Percentiles rank a stretch among this genome's conserved stretches.
Evolutionary conservation across 2,797 vertebrate species (phyloP).

Genomic region (Diplodus sargus): DNA sequence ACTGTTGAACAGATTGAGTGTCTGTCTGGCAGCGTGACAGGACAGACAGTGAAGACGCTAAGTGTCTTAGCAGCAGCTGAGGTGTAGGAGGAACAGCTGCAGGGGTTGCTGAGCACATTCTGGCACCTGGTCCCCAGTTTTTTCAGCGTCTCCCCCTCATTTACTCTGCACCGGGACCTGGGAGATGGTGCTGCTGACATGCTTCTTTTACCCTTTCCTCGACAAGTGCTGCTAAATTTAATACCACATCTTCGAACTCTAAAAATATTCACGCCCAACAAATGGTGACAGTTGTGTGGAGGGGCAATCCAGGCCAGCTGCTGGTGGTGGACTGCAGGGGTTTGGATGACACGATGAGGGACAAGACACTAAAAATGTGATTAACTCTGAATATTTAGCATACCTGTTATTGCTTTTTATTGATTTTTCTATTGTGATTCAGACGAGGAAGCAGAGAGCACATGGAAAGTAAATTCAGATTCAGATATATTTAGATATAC

Average conservation of each 20-base stretch:
- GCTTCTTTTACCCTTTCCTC: conserved; percentile 66
- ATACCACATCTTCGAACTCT: conserved; percentile 76
- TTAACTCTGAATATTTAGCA: conserved; percentile 19
- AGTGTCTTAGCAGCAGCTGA: conserved; percentile 74
- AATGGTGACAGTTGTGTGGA: conserved; percentile 69
- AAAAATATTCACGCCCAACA: conserved; percentile 83
- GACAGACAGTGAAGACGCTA: conserved; percentile 46
- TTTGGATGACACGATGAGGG: conserved; percentile 46
- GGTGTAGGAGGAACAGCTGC: conserved; percentile 73
- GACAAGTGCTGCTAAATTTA: conserved; percentile 82
- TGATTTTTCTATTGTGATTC: background rate
- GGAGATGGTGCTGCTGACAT: conserved; percentile 68
- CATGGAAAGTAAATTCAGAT: no score
- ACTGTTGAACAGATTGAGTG: conserved; percentile 41
- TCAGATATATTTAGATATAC: background rate
- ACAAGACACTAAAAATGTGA: conserved; percentile 3
- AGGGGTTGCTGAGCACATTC: conserved; percentile 54
- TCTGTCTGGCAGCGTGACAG: conserved; percentile 49
- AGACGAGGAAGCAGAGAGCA: background rate
- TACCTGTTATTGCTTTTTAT: background rate
- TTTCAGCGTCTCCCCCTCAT: conserved; percentile 56
- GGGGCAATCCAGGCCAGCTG: conserved; percentile 73
- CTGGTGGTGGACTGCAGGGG: conserved; percentile 33
- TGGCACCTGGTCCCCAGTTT: conserved; percentile 57
- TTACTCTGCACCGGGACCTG: conserved; percentile 42